Base-by-base conservation (phyloP, 2,888 invertebrate genomes). In the Seira sanloemensis region DNA sequence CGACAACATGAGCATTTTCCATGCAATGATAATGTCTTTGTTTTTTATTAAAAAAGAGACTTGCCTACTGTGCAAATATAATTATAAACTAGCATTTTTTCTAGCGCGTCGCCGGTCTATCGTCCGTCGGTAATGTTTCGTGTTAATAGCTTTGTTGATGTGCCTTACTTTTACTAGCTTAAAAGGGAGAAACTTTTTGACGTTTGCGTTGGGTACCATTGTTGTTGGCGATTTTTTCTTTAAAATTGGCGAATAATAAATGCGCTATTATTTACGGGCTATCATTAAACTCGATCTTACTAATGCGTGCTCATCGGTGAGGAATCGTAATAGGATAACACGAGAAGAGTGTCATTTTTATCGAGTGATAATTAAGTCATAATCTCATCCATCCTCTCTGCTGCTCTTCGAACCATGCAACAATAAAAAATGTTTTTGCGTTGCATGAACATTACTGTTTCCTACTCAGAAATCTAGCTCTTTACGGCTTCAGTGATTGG, bases 1-100 rank as follows among this genome's bases (percentile, higher is more conserved):
- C 69, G 65, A 71, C 71, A 26, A 84, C 84, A 84, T 84, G 84
- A 84, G 84, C 84, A 84, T 84, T 84, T 84, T 84, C 84, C 84
- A 84, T 84, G 84, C 84, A 50, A 37, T 37, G 37, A 37, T 37
- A 37, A 84, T 74, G 78, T 68, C 82, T 77, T 81, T 83, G n/a
- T 37, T 37, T 37, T 37, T 37, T 5, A 37, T n/a, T 9, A 37
- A 37, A 37, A 37, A 37, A 9, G 7, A 37, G 37, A 37, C 37
- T 12, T 37, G 37, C 37, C 37, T 37, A 37, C 37, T 37, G 37
- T 37, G 37, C 37, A 37, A 37, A 37, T 37, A 37, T 37, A 37
- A 37, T 37, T 37, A 37, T 37, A 37, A 37, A 37, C 37, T 37
- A 37, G 37, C 5, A 37, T 37, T 37, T 37, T 37, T 37, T n/a